These are phyloP conservation scores for Pedionomus torquatus DNA, from an alignment of 2,113 vertebrate genomes.

Conservation along the genomic window DNA sequence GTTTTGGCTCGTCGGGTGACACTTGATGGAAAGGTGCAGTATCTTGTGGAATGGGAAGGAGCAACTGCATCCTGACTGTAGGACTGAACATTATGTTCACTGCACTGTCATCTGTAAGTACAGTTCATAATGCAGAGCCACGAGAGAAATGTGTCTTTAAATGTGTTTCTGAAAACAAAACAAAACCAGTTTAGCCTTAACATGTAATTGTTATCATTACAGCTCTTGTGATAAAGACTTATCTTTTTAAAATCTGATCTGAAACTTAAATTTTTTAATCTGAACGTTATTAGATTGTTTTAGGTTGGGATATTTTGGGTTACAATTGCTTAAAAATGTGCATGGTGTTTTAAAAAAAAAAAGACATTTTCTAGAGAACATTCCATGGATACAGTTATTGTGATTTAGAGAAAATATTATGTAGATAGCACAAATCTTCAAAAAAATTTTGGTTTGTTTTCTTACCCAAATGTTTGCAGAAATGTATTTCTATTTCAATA, in stretches of 20 bases:
- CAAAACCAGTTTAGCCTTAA: constrained; percentile 80
- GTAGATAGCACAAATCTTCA: constrained; percentile 82
- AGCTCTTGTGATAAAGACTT: constrained; percentile 78
- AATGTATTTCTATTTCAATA: constrained; percentile 81
- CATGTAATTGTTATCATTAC: constrained; percentile 74
- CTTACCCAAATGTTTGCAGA: constrained; percentile 82
- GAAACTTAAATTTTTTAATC: constrained; percentile 80
- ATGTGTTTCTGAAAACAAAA: constrained; percentile 69
- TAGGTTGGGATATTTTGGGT: constrained; percentile 77
- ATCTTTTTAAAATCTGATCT: constrained; percentile 79
- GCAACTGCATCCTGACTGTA: constrained; percentile 93
- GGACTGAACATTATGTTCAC: constrained; percentile 77
- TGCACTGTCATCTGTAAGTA: constrained; percentile 79
- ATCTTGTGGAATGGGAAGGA: constrained; percentile 98
- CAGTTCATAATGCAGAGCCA: constrained; percentile 67
- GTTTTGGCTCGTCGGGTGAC: constrained; percentile 94
- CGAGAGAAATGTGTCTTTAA: constrained; percentile 63
- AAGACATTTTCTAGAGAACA: constrained; percentile 75
- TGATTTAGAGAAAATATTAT: constrained; percentile 79
- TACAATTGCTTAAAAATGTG: constrained; percentile 78
- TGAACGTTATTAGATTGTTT: constrained; percentile 79
- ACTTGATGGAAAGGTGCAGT: constrained; percentile 97
- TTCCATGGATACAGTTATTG: constrained; percentile 78
- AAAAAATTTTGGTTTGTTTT: constrained; percentile 77
- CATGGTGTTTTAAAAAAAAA: constrained; percentile 70